Evolutionary conservation across 2,797 vertebrate genomes (phyloP).

Genomic region (Hylomyscus alleni): DNA sequence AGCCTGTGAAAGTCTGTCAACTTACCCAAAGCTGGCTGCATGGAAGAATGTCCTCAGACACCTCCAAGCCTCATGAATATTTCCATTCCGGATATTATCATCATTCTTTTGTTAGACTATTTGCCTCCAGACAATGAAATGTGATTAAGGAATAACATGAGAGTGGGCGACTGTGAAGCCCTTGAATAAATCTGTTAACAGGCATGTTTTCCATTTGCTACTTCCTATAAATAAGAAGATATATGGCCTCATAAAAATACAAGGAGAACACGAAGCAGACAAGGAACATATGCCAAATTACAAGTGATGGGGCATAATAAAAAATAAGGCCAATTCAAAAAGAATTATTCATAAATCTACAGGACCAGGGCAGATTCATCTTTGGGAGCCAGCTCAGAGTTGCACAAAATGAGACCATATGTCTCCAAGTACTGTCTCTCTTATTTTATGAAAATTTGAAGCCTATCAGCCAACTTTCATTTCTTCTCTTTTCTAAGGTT

Average conservation of each 20-base stretch:
- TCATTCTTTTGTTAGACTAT: constrained; percentile 64
- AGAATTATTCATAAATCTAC: constrained; percentile 50
- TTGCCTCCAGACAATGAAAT: constrained; percentile 60
- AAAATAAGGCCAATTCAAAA: constrained; percentile 71
- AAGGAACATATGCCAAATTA: constrained; percentile 56
- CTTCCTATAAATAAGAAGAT: constrained; percentile 61
- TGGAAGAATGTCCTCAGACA: constrained; percentile 23
- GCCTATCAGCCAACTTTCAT: constrained; percentile 24
- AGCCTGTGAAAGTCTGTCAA: background rate
- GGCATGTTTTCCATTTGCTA: constrained; percentile 61
- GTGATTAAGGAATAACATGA: constrained; percentile 56
- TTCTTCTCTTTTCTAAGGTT: constrained; percentile 11
- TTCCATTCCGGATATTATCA: constrained; percentile 44
- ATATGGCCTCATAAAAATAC: constrained; percentile 60
- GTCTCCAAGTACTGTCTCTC: constrained; percentile 13
- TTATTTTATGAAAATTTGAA: constrained; percentile 45
- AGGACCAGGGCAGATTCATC: constrained; percentile 37
- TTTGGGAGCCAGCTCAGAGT: constrained; percentile 49
- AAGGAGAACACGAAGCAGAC: constrained; percentile 46
- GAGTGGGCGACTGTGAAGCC: constrained; percentile 18
- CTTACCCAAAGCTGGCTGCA: background rate
- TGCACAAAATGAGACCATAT: constrained; percentile 3
- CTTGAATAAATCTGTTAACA: constrained; percentile 66
- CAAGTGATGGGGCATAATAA: constrained; percentile 46
- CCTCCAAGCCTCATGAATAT: constrained; percentile 50